A percentile compares a stretch with the other conserved stretches of the same genome.
Conservation (phyloP, 2,888 invertebrate genomes). For the Caenorhabditis sinica region DNA sequence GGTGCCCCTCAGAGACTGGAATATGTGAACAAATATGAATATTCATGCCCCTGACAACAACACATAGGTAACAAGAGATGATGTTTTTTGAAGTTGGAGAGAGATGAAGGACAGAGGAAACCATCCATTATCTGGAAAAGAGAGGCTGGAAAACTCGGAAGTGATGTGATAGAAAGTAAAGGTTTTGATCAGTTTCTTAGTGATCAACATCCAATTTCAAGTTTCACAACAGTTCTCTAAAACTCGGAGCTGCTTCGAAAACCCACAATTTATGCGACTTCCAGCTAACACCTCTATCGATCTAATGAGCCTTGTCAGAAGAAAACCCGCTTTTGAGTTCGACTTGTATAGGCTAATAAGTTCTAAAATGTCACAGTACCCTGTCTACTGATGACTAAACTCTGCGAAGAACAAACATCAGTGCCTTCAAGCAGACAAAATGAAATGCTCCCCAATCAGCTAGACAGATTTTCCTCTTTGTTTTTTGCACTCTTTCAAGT, state of each 20-base stretch:
- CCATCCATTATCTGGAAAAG: constrained; percentile 38
- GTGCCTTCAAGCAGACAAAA: neutral
- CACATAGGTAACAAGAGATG: constrained; percentile 25
- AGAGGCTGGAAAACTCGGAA: neutral
- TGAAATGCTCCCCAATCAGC: neutral
- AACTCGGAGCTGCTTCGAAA: neutral
- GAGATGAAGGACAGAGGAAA: constrained; percentile 23
- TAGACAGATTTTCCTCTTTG: neutral
- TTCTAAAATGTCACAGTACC: no score
- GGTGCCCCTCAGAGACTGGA: constrained; percentile 23
- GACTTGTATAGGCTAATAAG: no score
- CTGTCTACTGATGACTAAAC: no score
- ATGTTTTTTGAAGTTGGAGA: neutral
- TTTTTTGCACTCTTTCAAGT: constrained; percentile 4
- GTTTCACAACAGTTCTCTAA: neutral
- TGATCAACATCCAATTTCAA: neutral
- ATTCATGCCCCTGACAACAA: constrained; percentile 19
- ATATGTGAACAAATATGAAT: constrained; percentile 27
- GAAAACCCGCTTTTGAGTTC: no score
- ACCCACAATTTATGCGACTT: neutral
- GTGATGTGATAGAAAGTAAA: constrained; percentile 1
- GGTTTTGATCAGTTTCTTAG: neutral
- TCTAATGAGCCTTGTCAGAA: no score
- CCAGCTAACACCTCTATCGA: no score
- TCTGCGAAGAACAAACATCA: neutral